Conservation (phyloP, 2,797 vertebrate species). For the Forpus xanthops region DNA sequence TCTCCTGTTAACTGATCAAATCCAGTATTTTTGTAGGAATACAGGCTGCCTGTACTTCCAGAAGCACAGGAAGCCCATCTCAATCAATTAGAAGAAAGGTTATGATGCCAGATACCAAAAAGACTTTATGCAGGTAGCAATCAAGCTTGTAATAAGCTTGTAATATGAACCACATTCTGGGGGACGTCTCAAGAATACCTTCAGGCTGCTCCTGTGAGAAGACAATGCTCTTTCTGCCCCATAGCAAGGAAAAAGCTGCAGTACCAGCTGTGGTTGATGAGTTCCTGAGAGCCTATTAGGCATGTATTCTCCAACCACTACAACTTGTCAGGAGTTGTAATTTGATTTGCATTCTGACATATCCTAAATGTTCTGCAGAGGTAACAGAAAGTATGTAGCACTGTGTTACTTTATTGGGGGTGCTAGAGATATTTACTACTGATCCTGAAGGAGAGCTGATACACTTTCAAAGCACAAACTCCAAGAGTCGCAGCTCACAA, state of each 20-base stretch:
- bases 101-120: neutral
- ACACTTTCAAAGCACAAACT: neutral
- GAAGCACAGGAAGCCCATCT: neutral
- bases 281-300: neutral
- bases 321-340: neutral
- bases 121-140: neutral
- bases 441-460: neutral
- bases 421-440: neutral
- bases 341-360: neutral
- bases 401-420: neutral
- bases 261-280: neutral
- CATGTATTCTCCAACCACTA: neutral
- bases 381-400: neutral
- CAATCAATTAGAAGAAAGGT: neutral
- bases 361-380: neutral
- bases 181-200: neutral
- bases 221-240: neutral
- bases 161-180: neutral
- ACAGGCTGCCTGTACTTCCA: neutral
- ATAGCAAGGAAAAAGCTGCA: neutral
- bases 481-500: neutral
- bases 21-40: neutral
- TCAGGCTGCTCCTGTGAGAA: neutral
- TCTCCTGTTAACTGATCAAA: neutral
- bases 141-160: neutral